These are phyloP conservation scores for Plotosus lineatus DNA, from an alignment of 2,113 vertebrate species.

Conservation along the genomic window DNA sequence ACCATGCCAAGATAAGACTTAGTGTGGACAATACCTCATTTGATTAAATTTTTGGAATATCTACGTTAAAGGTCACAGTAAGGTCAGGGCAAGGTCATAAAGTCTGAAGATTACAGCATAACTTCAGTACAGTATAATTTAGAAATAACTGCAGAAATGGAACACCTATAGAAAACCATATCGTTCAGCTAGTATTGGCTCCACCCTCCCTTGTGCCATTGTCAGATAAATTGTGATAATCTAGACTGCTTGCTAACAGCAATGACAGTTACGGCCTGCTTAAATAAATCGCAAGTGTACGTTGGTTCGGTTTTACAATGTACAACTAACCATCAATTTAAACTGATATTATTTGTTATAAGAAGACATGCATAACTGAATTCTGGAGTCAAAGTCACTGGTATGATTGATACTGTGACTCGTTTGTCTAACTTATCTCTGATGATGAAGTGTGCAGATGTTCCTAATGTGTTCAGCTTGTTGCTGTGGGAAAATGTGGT, in stretches of 20 bases:
- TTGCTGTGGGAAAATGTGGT: neutral
- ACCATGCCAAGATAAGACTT: too few species aligned
- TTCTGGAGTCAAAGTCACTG: neutral
- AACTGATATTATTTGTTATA: neutral
- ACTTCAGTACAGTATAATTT: too few species aligned
- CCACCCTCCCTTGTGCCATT: too few species aligned
- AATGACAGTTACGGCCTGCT: neutral
- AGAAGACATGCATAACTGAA: neutral
- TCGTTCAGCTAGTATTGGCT: too few species aligned
- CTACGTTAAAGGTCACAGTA: too few species aligned
- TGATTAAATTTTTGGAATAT: too few species aligned
- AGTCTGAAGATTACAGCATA: too few species aligned
- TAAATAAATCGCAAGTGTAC: neutral
- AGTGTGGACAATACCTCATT: too few species aligned
- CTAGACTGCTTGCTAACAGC: neutral
- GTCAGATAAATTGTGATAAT: neutral
- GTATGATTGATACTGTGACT: neutral
- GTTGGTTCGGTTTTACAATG: too few species aligned
- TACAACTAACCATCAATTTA: neutral
- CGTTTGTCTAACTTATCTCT: neutral
- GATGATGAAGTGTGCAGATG: neutral
- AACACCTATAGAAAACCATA: too few species aligned
- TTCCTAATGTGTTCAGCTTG: neutral
- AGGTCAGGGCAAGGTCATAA: too few species aligned
- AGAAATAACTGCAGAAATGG: too few species aligned